Evolutionary conservation across 92 coral and sea anemone genomes (phyloP).

Genomic region (Hydrozoanthus gracilis): DNA sequence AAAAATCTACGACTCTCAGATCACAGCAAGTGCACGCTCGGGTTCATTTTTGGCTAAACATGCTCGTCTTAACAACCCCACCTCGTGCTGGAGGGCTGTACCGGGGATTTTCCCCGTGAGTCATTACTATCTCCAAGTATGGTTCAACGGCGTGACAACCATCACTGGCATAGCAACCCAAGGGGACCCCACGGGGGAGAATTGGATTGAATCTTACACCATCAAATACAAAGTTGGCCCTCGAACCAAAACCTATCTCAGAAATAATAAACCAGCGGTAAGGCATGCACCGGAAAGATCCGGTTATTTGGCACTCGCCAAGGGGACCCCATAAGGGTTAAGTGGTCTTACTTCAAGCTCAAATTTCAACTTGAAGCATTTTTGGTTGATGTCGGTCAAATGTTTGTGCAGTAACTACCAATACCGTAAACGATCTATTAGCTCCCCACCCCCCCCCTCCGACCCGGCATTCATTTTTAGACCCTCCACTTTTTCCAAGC

Average conservation of each 20-base stretch:
- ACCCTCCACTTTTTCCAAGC: no score
- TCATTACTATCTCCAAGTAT: constrained; percentile 3
- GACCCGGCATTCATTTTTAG: no score
- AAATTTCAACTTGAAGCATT: no score
- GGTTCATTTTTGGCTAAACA: not conserved
- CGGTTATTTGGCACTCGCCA: not conserved
- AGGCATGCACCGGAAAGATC: no score
- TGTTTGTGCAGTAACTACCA: no score
- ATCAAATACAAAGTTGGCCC: not conserved
- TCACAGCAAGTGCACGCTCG: not conserved
- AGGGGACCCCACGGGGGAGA: constrained; percentile 40
- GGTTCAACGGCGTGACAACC: not conserved
- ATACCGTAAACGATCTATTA: no score
- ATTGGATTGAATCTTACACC: constrained; percentile 20
- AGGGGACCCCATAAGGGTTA: not conserved
- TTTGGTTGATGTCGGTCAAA: no score
- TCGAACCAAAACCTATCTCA: not conserved
- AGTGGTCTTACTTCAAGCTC: no score
- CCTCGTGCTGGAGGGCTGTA: constrained; percentile 25
- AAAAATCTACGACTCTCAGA: constrained; percentile 18
- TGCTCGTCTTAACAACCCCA: constrained; percentile 33
- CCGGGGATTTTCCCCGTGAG: not conserved
- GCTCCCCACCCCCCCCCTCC: no score
- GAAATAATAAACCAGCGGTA: not conserved
- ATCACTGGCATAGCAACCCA: constrained; percentile 24